Percentiles rank a stretch among this genome's conserved stretches.
These are phyloP conservation scores for Galerucella nymphaeae DNA, from an alignment of 2,888 invertebrate genomes.

Conservation along the genomic window DNA sequence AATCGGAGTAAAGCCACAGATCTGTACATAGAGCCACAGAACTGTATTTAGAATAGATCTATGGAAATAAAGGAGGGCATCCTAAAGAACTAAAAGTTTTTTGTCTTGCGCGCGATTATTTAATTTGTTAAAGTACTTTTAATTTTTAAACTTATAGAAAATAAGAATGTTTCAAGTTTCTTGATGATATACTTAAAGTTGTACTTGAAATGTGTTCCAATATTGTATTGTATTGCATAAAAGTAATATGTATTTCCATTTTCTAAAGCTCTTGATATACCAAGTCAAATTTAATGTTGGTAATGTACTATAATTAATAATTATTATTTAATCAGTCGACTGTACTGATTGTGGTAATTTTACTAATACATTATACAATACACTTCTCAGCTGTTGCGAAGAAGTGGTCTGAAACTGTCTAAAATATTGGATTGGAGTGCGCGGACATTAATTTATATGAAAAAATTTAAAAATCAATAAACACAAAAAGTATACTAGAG, in stretches of 20 bases:
- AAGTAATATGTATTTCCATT: not conserved
- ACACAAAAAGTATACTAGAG: slow-evolving; percentile 15
- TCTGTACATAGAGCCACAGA: no score
- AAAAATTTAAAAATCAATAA: slow-evolving; percentile 30
- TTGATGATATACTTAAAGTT: not conserved
- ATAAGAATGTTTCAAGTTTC: not conserved
- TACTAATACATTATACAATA: not conserved
- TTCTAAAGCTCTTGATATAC: not conserved
- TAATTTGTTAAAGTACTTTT: not conserved
- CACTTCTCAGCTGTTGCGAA: not conserved
- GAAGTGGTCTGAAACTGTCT: not conserved
- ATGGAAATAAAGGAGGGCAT: not conserved
- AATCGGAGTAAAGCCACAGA: no score
- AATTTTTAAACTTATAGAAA: not conserved
- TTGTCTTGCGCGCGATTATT: not conserved
- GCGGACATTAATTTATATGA: slow-evolving; percentile 12
- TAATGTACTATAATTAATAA: not conserved
- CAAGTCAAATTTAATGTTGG: not conserved
- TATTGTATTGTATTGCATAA: not conserved
- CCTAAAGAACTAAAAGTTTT: not conserved
- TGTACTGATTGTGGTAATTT: not conserved
- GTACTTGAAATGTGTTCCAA: no score
- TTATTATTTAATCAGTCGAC: not conserved
- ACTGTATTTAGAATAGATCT: no score
- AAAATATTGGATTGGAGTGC: not conserved